phyloP scores from a whole-genome alignment of 2,797 vertebrate genomes.

The Notamacropus eugenii region DNA sequence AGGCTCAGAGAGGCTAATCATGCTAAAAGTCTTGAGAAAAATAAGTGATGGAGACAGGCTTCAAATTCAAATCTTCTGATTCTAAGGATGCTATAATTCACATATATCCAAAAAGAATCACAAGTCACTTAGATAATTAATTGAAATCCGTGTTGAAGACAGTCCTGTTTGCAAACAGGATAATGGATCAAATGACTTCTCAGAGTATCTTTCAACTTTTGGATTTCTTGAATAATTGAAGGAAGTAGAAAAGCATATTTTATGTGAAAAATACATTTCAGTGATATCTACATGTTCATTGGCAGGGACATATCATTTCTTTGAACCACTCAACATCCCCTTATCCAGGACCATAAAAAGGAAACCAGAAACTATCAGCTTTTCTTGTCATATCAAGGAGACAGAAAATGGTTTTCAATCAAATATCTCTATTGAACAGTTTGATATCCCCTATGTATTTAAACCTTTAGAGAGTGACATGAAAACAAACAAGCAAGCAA shows the following conservation, averaged over 20 bases:
- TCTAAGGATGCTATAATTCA: background rate
- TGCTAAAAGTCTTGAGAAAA: background rate
- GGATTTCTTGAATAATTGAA: background rate
- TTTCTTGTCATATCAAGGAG: background rate
- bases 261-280: background rate
- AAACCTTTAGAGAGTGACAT: background rate
- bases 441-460: background rate
- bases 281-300: background rate
- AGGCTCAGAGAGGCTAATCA: background rate
- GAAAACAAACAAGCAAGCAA: no score
- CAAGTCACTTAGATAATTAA: background rate
- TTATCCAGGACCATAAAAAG: background rate
- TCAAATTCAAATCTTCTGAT: background rate
- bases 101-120: background rate
- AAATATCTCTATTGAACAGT: background rate
- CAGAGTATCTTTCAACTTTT: background rate
- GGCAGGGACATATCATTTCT: background rate
- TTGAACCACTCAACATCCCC: background rate
- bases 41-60: background rate
- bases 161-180: background rate
- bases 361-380: background rate
- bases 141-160: background rate
- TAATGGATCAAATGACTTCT: background rate
- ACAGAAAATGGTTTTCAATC: background rate
- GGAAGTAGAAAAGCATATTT: background rate